Evolutionary conservation across 2,113 vertebrate species (phyloP).

Genomic region (Eurystomus gularis): DNA sequence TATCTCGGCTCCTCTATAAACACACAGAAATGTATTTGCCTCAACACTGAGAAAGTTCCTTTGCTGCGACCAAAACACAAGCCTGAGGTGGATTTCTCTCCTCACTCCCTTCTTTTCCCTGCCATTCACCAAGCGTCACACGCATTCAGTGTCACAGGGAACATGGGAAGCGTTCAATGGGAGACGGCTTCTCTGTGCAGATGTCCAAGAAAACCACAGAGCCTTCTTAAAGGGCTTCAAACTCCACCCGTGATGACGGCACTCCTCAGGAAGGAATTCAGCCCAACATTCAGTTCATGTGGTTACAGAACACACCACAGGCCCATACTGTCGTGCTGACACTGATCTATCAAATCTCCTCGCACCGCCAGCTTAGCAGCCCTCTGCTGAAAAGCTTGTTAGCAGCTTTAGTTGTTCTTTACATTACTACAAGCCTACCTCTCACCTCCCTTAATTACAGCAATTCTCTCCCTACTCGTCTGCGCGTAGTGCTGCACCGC

Average conservation of each 20-base stretch:
- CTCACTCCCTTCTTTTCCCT: neutral
- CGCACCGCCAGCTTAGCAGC: neutral
- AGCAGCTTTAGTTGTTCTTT: neutral
- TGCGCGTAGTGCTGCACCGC: rapidly evolving
- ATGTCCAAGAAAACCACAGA: neutral
- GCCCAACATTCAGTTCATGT: neutral
- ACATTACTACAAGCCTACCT: neutral
- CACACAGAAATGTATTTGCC: neutral
- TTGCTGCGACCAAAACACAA: neutral
- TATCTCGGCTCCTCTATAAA: neutral
- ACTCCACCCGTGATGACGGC: rapidly evolving
- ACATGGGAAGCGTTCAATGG: neutral
- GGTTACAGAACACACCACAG: neutral
- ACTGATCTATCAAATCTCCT: neutral
- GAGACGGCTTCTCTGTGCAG: neutral
- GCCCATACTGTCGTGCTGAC: neutral
- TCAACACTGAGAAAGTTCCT: neutral
- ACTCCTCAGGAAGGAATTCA: neutral
- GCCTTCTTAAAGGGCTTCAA: neutral
- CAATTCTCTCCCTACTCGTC: neutral
- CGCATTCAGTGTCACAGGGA: rapidly evolving
- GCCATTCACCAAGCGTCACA: rapidly evolving
- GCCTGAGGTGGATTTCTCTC: neutral
- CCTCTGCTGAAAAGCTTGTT: slow-evolving; percentile 5
- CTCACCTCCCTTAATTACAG: neutral